phyloP scores from a whole-genome alignment of 2,888 invertebrate species.

The Zygothrica quintamaculata region DNA sequence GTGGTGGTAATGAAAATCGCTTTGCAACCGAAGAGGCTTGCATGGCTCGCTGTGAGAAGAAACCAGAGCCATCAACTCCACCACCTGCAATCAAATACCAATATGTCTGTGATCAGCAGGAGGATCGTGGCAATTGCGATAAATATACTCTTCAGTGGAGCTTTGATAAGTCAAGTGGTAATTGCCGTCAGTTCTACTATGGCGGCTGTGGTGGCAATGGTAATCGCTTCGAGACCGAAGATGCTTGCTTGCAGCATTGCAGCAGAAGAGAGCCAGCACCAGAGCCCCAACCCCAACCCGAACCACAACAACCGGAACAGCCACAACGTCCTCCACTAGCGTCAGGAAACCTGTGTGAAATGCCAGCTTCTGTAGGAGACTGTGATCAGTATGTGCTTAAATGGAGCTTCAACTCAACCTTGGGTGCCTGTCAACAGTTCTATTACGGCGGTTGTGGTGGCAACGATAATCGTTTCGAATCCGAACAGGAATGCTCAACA shows the following conservation, averaged over 20 bases:
- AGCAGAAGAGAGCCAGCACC: conserved; percentile 82
- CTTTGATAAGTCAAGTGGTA: conserved; percentile 89
- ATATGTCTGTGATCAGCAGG: conserved; percentile 88
- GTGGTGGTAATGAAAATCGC: conserved; percentile 95
- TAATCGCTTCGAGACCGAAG: conserved; percentile 91
- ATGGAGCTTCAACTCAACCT: conserved; percentile 90
- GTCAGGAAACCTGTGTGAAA: conserved; percentile 86
- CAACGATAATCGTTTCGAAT: conserved; percentile 93
- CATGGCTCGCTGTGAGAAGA: conserved; percentile 87
- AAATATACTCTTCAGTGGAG: conserved; percentile 91
- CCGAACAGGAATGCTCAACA: conserved; percentile 72
- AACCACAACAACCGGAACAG: conserved; percentile 15
- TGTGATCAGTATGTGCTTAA: conserved; percentile 90
- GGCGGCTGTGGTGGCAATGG: conserved; percentile 96
- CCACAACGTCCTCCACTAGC: conserved; percentile 26
- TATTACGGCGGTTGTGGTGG: conserved; percentile 96
- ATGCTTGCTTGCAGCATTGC: conserved; percentile 89
- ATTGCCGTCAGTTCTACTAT: conserved; percentile 92
- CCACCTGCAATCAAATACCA: conserved; percentile 31
- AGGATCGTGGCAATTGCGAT: conserved; percentile 90
- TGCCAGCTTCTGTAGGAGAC: conserved; percentile 89
- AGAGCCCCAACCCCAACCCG: conserved; percentile 2
- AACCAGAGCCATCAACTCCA: conserved; percentile 83
- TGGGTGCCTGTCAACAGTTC: conserved; percentile 89
- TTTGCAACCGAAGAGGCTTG: conserved; percentile 90